A percentile compares a stretch with the other conserved stretches of the same genome.
Conservation (phyloP, 2,888 invertebrate species). For the Artemia sinica region DNA sequence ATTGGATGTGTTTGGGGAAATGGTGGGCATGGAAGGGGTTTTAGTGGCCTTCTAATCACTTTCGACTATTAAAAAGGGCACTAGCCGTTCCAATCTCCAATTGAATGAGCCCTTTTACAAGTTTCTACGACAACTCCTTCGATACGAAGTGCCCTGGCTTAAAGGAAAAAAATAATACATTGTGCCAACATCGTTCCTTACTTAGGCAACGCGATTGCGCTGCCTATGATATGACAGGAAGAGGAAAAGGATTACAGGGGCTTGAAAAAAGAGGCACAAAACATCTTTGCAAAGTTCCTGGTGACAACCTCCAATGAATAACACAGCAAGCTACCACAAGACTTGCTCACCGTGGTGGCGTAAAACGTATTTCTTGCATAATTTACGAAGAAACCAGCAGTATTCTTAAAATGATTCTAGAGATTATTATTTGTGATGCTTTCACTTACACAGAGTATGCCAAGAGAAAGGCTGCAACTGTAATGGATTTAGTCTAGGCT, state of each 20-base stretch:
- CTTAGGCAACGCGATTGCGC: no score
- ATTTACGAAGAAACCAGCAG: conserved; percentile 67
- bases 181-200: no score
- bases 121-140: no score
- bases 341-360: conserved; percentile 37
- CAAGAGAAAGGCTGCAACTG: conserved; percentile 69
- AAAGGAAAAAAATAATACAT: no score
- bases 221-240: no score
- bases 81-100: no score
- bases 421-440: conserved; percentile 44
- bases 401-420: conserved; percentile 54
- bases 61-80: no score
- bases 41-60: no score
- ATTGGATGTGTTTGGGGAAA: no score
- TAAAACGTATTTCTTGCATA: conserved; percentile 47
- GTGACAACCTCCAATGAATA: conserved; percentile 36
- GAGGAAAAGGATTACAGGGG: conserved; percentile 36
- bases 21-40: no score
- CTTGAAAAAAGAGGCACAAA: conserved; percentile 38
- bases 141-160: no score
- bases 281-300: conserved; percentile 32
- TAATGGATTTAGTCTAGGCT: conserved; percentile 76
- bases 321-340: conserved; percentile 35
- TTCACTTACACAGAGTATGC: conserved; percentile 73
- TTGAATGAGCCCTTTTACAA: no score